Conservation (phyloP, 2,113 vertebrate species). For the Argyrosomus japonicus region DNA sequence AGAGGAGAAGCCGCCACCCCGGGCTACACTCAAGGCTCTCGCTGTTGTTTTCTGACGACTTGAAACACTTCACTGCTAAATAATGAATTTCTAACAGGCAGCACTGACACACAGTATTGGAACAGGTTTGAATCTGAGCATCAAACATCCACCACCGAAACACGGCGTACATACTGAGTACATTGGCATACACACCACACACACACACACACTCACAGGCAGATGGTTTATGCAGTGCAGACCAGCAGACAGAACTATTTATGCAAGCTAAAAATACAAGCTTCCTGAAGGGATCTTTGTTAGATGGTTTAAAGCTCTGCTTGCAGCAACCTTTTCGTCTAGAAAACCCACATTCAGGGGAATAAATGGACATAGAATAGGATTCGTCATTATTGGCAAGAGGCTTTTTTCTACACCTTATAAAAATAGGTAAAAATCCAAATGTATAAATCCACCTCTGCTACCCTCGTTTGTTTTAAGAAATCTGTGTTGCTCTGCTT, state of each 20-base stretch:
- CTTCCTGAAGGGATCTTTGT: constrained; percentile 49
- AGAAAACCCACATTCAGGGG: constrained; percentile 11
- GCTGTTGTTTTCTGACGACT: constrained; percentile 86
- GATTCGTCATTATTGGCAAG: background rate
- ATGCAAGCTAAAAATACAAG: constrained; percentile 69
- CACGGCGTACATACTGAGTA: constrained; percentile 48
- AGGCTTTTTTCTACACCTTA: background rate
- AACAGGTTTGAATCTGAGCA: constrained; percentile 76
- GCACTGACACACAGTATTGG: constrained; percentile 66
- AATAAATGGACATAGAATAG: background rate
- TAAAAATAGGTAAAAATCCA: too few relatives aligned
- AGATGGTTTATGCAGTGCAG: constrained; percentile 63
- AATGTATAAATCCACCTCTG: constrained; percentile 16
- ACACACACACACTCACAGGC: constrained; percentile 35
- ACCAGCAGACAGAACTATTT: constrained; percentile 61
- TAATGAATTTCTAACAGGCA: constrained; percentile 85
- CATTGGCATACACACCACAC: constrained; percentile 4
- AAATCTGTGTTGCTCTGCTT: background rate
- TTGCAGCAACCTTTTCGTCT: constrained; percentile 9
- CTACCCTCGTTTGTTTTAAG: background rate
- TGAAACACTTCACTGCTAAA: constrained; percentile 88
- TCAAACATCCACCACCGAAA: constrained; percentile 73
- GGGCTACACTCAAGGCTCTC: constrained; percentile 82
- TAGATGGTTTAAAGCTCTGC: constrained; percentile 24
- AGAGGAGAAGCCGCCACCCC: constrained; percentile 79